Evolutionary conservation across 2,113 vertebrate genomes (phyloP).

Genomic region (Lepus europaeus): DNA sequence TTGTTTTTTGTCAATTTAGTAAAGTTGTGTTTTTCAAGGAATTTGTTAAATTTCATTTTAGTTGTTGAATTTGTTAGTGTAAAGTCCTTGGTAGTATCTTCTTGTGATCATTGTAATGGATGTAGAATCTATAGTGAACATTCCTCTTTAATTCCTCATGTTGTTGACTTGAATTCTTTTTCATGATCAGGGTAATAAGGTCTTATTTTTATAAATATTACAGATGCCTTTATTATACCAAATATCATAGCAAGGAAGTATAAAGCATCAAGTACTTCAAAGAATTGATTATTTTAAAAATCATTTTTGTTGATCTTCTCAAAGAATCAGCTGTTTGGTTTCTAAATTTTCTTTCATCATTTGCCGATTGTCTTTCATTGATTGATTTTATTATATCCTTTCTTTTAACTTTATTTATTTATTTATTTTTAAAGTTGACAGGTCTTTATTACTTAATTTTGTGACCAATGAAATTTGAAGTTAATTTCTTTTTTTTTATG

Average conservation of each 20-base stretch:
- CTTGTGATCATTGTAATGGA: slow-evolving; percentile 1
- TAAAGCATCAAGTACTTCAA: too few relatives aligned
- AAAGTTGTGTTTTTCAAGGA: not conserved
- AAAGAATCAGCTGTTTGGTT: not conserved
- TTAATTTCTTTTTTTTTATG: too few relatives aligned
- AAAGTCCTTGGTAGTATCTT: not conserved
- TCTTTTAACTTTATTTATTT: slow-evolving; percentile 16
- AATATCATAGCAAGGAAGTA: too few relatives aligned
- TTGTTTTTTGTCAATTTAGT: not conserved
- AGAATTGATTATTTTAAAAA: not conserved
- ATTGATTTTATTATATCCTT: not conserved
- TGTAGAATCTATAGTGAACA: not conserved
- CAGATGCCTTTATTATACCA: too few relatives aligned
- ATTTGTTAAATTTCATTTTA: not conserved
- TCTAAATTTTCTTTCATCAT: not conserved
- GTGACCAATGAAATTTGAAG: too few relatives aligned
- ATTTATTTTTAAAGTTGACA: too few relatives aligned
- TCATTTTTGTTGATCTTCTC: not conserved
- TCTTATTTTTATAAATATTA: not conserved
- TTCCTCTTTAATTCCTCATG: not conserved
- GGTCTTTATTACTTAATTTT: too few relatives aligned
- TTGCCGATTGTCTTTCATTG: not conserved
- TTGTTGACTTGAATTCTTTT: not conserved
- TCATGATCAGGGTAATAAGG: not conserved
- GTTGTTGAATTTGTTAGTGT: not conserved